Conservation (phyloP, 2,797 vertebrate species). For the Novumbra hubbsi region DNA sequence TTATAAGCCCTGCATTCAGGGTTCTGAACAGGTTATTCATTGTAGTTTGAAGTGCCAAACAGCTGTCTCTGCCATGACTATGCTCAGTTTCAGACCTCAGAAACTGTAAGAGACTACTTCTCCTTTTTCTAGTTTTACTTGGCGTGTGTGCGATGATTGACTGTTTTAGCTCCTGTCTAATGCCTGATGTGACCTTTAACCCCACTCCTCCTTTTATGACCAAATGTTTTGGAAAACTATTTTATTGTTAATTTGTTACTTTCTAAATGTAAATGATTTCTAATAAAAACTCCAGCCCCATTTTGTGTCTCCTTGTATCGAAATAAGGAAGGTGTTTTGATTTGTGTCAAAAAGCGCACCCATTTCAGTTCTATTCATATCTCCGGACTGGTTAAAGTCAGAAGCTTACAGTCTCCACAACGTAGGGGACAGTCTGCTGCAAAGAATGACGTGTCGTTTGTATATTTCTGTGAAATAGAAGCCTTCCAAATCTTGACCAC, state of each 20-base stretch:
- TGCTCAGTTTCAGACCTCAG: slow-evolving; percentile 16
- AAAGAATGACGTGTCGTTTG: no score
- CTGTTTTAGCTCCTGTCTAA: slow-evolving; percentile 25
- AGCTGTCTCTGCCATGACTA: background rate
- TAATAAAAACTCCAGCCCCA: slow-evolving; percentile 61
- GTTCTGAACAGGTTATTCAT: no score
- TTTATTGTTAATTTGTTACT: slow-evolving; percentile 49
- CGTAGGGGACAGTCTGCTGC: no score
- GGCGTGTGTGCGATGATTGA: slow-evolving; percentile 16
- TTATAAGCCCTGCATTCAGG: no score
- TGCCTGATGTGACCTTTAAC: background rate
- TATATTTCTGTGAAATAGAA: no score
- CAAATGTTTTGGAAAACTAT: slow-evolving; percentile 30
- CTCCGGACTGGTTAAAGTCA: no score
- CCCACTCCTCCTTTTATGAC: slow-evolving; percentile 17
- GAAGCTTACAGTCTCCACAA: no score
- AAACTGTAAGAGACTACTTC: slow-evolving; percentile 22
- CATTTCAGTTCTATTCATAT: background rate
- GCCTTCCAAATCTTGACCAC: no score
- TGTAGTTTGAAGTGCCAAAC: no score
- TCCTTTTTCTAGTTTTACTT: slow-evolving; percentile 30
- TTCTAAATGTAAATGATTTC: slow-evolving; percentile 66
- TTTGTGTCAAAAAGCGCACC: no score
- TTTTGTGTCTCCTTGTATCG: background rate
- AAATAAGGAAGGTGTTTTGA: background rate